Base-by-base conservation (phyloP, 1,140 invertebrate genomes). In the Papilio machaon region DNA sequence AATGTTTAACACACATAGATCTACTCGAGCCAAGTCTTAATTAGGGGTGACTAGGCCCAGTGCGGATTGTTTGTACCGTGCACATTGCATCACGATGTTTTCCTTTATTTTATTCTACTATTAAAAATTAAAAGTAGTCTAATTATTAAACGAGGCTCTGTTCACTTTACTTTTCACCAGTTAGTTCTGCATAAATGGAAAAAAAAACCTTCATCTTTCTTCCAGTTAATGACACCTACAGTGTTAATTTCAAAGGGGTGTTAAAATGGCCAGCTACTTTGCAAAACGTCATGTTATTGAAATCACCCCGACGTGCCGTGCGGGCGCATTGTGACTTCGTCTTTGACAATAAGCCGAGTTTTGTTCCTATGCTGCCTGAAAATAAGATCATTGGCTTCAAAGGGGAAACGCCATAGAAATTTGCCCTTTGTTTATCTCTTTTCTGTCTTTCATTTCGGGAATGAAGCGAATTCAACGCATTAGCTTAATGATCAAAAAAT, bases 351-450 rank as follows among this genome's bases (percentile, higher is more conserved):
- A 64, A 78, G 76, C 77, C 58, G 23, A 79, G 54, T 64, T 79
- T 76, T 76, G 43, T 47, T 79, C 38, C 9, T 58, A 70, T 54
- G 60, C 60, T 64, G 58, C 30, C 76, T 79, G 77, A 79, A 79
- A 79, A 67, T 79, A 67, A 47, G 77, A 79, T 79, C 77, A 79
- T 79, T 79, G 54, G 77, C 77, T 43, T 79, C 77, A 79, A 79
- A 79, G 77, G 77, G 46, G 54, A 77, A 60, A 60, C 30, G 17
- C 13, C 76, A 64, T 60, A 60, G 74, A 76, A 76, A 67, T 74
- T 49, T 64, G 76, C 35, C 76, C 35, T 64, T 78, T 38, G 52
- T 78, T 78, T 35, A 77, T 54, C 75, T 74, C 17, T 47, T 43
- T 49, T 8, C 52, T 49, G 52, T 19, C 70, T 43, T 43, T 52